A percentile compares a stretch with the other conserved stretches of the same genome.
phyloP scores from a whole-genome alignment of 2,888 invertebrate genomes.

The Thereva unica region DNA sequence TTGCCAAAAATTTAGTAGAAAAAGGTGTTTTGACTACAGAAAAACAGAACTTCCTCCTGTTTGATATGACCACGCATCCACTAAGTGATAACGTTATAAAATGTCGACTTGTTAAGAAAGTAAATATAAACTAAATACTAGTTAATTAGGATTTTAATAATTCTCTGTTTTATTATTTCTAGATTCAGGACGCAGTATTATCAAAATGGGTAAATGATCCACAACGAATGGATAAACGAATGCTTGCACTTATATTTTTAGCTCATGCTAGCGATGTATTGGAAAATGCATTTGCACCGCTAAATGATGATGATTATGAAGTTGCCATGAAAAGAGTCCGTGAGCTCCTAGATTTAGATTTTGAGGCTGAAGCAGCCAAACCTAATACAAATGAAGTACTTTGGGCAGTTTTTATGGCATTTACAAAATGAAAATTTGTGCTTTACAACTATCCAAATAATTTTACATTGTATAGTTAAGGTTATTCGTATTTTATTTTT shows the following conservation, averaged over 20 bases:
- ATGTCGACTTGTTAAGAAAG: slow-evolving; percentile 95
- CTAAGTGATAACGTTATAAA: slow-evolving; percentile 94
- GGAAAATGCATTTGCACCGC: slow-evolving; percentile 98
- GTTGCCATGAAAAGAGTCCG: slow-evolving; percentile 96
- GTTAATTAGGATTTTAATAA: slow-evolving; percentile 11
- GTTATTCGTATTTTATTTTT: slow-evolving; percentile 33
- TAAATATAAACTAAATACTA: slow-evolving; percentile 51
- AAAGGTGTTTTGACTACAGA: slow-evolving; percentile 99
- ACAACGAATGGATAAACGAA: slow-evolving; percentile 94
- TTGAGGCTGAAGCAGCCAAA: slow-evolving; percentile 93
- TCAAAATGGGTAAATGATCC: slow-evolving; percentile 97
- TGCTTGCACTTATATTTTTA: slow-evolving; percentile 89
- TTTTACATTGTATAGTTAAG: slow-evolving; percentile 34
- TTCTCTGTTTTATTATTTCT: slow-evolving; percentile 42
- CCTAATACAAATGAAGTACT: slow-evolving; percentile 89
- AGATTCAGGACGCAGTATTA: slow-evolving; percentile 97
- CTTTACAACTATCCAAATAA: slow-evolving; percentile 35
- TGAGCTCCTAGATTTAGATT: slow-evolving; percentile 93
- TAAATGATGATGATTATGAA: slow-evolving; percentile 97
- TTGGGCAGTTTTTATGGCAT: slow-evolving; percentile 99
- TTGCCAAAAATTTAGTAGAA: slow-evolving; percentile 99
- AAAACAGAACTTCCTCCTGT: slow-evolving; percentile 98
- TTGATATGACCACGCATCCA: slow-evolving; percentile 99
- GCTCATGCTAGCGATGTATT: slow-evolving; percentile 98
- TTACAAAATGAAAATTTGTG: slow-evolving; percentile 82